Percentiles rank a stretch among this genome's conserved stretches.
Evolutionary conservation across 2,113 vertebrate species (phyloP).

Genomic region (Pionites leucogaster): DNA sequence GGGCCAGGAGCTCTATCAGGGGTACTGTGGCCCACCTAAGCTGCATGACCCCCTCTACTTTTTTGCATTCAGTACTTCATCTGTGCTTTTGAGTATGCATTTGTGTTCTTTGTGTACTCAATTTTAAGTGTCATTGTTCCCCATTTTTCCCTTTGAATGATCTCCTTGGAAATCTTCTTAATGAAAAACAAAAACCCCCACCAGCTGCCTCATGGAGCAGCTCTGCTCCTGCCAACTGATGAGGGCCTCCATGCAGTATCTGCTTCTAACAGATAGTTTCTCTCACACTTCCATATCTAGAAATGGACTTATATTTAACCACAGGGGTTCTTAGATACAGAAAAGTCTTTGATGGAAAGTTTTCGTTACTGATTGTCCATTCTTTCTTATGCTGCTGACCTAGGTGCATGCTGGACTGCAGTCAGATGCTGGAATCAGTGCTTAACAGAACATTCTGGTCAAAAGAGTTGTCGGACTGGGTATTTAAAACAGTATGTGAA

Average conservation of each 20-base stretch:
- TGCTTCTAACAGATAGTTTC: not conserved
- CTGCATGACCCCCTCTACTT: not conserved
- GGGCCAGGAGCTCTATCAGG: not conserved
- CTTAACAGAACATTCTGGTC: not conserved
- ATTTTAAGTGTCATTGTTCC: not conserved
- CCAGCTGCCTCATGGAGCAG: not conserved
- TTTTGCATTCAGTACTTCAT: not conserved
- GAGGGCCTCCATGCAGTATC: not conserved
- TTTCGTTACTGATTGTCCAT: not conserved
- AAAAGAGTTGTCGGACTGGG: not conserved
- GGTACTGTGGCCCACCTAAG: not conserved
- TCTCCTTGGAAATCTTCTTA: slow-evolving; percentile 21
- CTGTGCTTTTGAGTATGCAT: not conserved
- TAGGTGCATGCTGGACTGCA: not conserved
- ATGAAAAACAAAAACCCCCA: not conserved
- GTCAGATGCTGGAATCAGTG: not conserved
- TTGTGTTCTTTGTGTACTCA: not conserved
- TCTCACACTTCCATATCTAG: not conserved
- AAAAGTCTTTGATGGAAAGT: not conserved
- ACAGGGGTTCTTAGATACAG: not conserved
- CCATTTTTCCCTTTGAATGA: slow-evolving; percentile 14
- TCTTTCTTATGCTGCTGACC: not conserved
- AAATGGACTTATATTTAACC: not conserved
- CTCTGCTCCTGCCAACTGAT: not conserved
- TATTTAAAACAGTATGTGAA: not conserved